Percentiles rank a stretch among this genome's conserved stretches.
Evolutionary conservation across 2,113 vertebrate species (phyloP).

Genomic region (Turnix velox): DNA sequence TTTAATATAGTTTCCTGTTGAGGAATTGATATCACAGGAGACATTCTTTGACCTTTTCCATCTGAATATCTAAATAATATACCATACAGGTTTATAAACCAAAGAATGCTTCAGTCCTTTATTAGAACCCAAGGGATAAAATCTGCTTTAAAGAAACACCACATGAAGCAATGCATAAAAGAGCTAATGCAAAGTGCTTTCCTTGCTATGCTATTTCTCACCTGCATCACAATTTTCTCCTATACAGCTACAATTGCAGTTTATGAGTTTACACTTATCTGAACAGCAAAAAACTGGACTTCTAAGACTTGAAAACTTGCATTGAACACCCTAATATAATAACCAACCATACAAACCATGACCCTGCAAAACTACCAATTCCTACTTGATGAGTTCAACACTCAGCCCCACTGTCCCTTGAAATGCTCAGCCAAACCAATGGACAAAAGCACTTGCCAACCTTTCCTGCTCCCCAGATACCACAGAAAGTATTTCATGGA

Average conservation of each 20-base stretch:
- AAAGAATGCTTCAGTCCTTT: constrained; percentile 59
- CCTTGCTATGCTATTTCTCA: constrained; percentile 40
- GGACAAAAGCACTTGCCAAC: neutral
- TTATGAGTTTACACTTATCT: neutral
- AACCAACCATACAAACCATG: neutral
- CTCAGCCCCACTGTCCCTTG: neutral
- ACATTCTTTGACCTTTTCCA: constrained; percentile 68
- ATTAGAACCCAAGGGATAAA: constrained; percentile 72
- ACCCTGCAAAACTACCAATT: neutral
- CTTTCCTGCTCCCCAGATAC: constrained; percentile 25
- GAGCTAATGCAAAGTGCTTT: constrained; percentile 48
- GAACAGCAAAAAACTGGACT: neutral
- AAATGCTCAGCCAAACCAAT: neutral
- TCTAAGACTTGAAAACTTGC: neutral
- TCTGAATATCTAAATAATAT: constrained; percentile 71
- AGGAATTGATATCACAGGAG: constrained; percentile 69
- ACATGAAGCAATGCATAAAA: constrained; percentile 52
- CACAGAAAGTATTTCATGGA: constrained; percentile 45
- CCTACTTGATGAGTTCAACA: neutral
- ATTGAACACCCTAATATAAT: neutral
- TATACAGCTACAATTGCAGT: constrained; percentile 22
- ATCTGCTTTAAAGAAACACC: constrained; percentile 53
- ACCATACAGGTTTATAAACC: constrained; percentile 65
- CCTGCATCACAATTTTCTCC: constrained; percentile 49
- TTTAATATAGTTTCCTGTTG: constrained; percentile 73